phyloP scores from a whole-genome alignment of 2,113 vertebrate genomes.

The Rhombomys opimus region DNA sequence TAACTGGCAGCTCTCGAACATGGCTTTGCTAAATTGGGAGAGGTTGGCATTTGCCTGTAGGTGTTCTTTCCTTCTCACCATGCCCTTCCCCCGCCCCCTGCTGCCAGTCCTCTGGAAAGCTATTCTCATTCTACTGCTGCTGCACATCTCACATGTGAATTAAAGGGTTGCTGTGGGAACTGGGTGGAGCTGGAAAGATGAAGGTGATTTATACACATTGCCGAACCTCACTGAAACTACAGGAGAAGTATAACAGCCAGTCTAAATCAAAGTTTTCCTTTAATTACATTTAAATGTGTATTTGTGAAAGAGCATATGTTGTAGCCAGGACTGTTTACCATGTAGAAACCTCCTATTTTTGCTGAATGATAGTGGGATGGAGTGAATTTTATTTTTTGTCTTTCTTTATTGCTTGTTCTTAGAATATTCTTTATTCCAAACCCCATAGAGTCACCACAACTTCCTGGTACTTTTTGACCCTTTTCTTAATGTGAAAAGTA shows the following conservation, averaged over 20 bases:
- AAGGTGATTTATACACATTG: background rate
- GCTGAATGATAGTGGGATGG: background rate
- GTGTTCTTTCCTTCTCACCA: background rate
- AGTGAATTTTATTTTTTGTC: background rate
- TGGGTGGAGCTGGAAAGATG: background rate
- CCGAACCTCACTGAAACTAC: background rate
- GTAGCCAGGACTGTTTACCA: background rate
- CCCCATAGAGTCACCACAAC: background rate
- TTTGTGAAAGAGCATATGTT: background rate
- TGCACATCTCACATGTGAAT: background rate
- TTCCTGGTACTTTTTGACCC: background rate
- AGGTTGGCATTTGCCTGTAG: background rate
- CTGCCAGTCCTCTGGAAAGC: no score
- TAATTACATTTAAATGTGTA: background rate
- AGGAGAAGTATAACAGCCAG: background rate
- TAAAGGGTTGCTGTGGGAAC: background rate
- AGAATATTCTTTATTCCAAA: slow-evolving; percentile 33
- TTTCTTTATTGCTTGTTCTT: background rate
- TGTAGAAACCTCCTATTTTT: background rate
- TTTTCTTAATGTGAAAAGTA: background rate
- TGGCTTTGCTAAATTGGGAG: background rate
- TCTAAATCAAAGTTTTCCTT: slow-evolving; percentile 19
- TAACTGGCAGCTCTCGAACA: background rate
- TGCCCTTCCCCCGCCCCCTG: no score
- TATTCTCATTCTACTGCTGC: background rate